Evolutionary conservation across 2,888 invertebrate species (phyloP).

Genomic region (Agapostemon virescens): DNA sequence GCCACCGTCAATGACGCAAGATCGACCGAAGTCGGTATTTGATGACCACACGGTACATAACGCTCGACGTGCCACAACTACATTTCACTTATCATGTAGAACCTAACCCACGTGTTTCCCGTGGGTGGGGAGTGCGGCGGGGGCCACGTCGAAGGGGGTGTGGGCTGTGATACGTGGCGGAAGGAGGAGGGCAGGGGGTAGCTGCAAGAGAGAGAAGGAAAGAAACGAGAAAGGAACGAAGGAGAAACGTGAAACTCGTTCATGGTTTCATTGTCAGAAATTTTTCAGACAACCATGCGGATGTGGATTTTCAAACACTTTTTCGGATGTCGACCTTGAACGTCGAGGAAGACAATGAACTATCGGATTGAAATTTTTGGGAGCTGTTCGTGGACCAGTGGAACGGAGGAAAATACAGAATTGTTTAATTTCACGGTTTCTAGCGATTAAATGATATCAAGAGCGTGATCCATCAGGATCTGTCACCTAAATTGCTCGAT

Average conservation of each 20-base stretch:
- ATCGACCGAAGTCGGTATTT: constrained; percentile 54
- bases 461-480: too few species aligned
- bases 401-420: background rate
- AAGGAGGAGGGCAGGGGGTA: background rate
- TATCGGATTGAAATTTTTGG: background rate
- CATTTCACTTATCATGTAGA: constrained; percentile 45
- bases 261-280: constrained; percentile 19
- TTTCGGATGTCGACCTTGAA: background rate
- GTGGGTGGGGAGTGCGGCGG: background rate
- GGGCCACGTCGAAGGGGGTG: background rate
- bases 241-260: constrained; percentile 21
- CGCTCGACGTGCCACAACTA: constrained; percentile 43
- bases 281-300: background rate
- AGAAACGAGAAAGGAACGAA: constrained; percentile 2
- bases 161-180: background rate
- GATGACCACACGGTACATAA: constrained; percentile 51
- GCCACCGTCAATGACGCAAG: constrained; percentile 63
- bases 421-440: too few species aligned
- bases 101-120: constrained; percentile 19
- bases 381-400: background rate
- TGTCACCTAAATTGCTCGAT: too few species aligned
- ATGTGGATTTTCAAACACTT: background rate
- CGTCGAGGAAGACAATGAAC: background rate
- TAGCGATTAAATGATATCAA: too few species aligned
- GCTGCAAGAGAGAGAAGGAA: background rate